These are phyloP conservation scores for Brachypalpus laphriformis DNA, from an alignment of 2,888 invertebrate species.

Conservation along the genomic window DNA sequence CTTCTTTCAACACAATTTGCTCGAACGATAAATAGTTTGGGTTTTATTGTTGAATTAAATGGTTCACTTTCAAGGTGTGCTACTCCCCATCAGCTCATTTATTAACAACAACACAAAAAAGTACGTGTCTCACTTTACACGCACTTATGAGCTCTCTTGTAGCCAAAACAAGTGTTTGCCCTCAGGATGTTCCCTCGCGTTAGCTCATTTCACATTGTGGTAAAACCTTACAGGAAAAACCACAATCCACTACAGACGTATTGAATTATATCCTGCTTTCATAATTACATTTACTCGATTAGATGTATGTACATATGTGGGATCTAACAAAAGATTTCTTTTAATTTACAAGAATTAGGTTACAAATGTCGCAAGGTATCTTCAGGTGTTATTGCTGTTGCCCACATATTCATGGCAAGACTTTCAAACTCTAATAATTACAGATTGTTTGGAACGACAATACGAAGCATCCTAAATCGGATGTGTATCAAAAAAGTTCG, in stretches of 20 bases:
- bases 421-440: slow-evolving; percentile 15
- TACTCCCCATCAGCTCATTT: not conserved
- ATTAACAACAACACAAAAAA: slow-evolving; percentile 12
- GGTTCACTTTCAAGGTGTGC: slow-evolving; percentile 8
- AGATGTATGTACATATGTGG: not conserved
- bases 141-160: slow-evolving; percentile 16
- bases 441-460: slow-evolving; percentile 11
- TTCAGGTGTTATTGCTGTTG: not conserved
- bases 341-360: not conserved
- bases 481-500: slow-evolving; percentile 20
- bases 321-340: not conserved
- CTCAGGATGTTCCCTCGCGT: slow-evolving; percentile 15
- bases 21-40: not conserved
- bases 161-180: slow-evolving; percentile 32
- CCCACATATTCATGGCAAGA: not conserved
- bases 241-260: not conserved
- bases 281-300: not conserved
- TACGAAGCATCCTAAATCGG: slow-evolving; percentile 21
- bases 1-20: not conserved
- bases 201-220: slow-evolving; percentile 21
- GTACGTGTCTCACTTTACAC: slow-evolving; percentile 8
- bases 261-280: slow-evolving; percentile 20
- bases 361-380: not conserved
- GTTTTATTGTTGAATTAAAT: not conserved
- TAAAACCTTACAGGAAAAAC: not conserved